These are phyloP conservation scores for Drosophila sturtevanti DNA, from an alignment of 1,140 invertebrate genomes.

Conservation along the genomic window DNA sequence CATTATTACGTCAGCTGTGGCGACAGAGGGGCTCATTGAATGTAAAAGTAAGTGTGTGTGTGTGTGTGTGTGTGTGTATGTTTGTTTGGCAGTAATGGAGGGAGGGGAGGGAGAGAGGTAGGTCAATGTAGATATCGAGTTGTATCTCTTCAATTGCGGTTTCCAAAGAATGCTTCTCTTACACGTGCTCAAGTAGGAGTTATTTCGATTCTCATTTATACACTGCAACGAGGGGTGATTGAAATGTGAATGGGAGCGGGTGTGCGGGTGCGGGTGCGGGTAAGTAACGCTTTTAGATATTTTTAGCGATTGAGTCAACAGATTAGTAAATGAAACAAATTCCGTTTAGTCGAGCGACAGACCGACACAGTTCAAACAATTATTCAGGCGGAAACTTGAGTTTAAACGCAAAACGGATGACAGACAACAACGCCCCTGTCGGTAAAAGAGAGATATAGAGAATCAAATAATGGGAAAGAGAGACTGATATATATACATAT, in stretches of 20 bases:
- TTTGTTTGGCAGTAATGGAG: too few species aligned
- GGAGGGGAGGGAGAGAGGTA: too few species aligned
- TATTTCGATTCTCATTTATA: constrained; percentile 3
- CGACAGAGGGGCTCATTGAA: not conserved
- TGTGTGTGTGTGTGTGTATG: too few species aligned
- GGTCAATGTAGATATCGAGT: constrained; percentile 1
- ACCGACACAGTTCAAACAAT: constrained; percentile 42
- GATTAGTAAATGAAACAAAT: constrained; percentile 37
- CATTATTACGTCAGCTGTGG: constrained; percentile 4
- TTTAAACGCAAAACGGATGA: constrained; percentile 20
- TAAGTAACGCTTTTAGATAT: constrained; percentile 18
- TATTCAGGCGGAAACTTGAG: constrained; percentile 62
- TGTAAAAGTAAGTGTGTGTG: not conserved
- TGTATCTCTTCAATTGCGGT: constrained; percentile 22
- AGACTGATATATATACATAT: too few species aligned
- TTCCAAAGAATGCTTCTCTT: constrained; percentile 32
- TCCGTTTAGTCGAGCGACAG: constrained; percentile 29
- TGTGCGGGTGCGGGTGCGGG: too few species aligned
- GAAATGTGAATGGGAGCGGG: constrained; percentile 11
- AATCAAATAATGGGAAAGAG: not conserved
- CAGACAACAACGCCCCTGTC: constrained; percentile 16
- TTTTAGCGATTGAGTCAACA: constrained; percentile 48
- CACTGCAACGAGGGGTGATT: not conserved
- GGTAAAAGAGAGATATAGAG: constrained; percentile 1
- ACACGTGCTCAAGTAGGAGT: constrained; percentile 61